These are phyloP conservation scores for Diadumene lineata DNA, from an alignment of 92 coral and sea anemone genomes.

Conservation along the genomic window DNA sequence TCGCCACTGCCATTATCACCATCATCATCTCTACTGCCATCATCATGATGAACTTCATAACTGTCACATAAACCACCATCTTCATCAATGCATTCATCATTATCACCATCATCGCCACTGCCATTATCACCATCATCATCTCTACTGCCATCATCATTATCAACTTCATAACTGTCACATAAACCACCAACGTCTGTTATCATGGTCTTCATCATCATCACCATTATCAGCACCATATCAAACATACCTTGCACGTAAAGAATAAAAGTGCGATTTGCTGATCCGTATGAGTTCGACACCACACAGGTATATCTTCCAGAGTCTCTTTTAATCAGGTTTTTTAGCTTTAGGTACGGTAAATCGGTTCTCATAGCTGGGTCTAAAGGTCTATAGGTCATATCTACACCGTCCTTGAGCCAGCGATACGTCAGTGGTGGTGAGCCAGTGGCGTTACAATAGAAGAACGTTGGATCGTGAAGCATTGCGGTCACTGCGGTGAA, in stretches of 20 bases:
- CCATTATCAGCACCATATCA: not conserved
- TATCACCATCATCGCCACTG: too few species aligned
- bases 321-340: slow-evolving; percentile 41
- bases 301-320: slow-evolving; percentile 52
- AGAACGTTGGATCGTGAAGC: not conserved
- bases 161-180: too few species aligned
- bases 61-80: too few species aligned
- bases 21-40: too few species aligned
- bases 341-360: slow-evolving; percentile 39
- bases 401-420: slow-evolving; percentile 52
- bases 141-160: too few species aligned
- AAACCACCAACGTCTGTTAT: too few species aligned
- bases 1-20: too few species aligned
- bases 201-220: too few species aligned
- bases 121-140: too few species aligned
- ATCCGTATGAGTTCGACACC: slow-evolving; percentile 56
- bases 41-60: not conserved
- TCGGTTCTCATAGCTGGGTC: slow-evolving; percentile 49
- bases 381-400: slow-evolving; percentile 28
- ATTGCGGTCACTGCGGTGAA: not conserved
- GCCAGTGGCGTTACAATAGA: slow-evolving; percentile 39
- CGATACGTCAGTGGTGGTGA: slow-evolving; percentile 44
- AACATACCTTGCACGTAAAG: slow-evolving; percentile 51
- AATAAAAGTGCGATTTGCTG: slow-evolving; percentile 34
- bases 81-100: too few species aligned